Evolutionary conservation across 2,113 vertebrate species (phyloP).

Genomic region (Cephalopterus ornatus): DNA sequence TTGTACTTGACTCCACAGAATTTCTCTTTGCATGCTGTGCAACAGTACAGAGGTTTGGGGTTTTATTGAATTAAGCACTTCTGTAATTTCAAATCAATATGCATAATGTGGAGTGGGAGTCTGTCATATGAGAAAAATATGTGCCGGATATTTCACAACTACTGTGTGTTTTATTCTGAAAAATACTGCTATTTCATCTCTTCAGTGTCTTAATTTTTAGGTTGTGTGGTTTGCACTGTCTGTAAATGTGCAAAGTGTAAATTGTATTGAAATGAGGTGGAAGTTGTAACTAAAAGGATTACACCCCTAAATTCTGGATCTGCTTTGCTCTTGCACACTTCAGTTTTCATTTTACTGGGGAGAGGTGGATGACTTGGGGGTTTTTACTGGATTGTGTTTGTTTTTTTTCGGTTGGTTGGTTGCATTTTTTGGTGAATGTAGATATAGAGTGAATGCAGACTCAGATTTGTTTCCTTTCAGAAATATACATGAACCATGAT

Average conservation of each 20-base stretch:
- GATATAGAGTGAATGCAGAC: background rate
- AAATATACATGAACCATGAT: background rate
- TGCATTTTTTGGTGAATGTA: background rate
- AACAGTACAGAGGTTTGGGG: background rate
- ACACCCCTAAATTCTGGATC: fast-evolving
- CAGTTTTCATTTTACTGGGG: background rate
- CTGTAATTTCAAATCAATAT: background rate
- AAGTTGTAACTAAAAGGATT: background rate
- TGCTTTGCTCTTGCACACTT: background rate
- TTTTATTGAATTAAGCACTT: background rate
- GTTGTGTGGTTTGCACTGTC: background rate
- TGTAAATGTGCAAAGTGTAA: background rate
- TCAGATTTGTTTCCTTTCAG: background rate
- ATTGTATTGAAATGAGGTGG: background rate
- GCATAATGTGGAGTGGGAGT: background rate
- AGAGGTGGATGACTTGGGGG: background rate
- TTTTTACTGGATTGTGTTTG: background rate
- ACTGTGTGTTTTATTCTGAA: background rate
- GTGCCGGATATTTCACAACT: background rate
- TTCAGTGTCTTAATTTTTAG: background rate
- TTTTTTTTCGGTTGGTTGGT: background rate
- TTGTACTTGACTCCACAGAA: background rate
- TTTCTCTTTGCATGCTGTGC: fast-evolving
- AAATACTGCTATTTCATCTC: background rate
- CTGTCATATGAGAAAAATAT: background rate